phyloP scores from a whole-genome alignment of 2,113 vertebrate genomes.

The Mixornis gularis region DNA sequence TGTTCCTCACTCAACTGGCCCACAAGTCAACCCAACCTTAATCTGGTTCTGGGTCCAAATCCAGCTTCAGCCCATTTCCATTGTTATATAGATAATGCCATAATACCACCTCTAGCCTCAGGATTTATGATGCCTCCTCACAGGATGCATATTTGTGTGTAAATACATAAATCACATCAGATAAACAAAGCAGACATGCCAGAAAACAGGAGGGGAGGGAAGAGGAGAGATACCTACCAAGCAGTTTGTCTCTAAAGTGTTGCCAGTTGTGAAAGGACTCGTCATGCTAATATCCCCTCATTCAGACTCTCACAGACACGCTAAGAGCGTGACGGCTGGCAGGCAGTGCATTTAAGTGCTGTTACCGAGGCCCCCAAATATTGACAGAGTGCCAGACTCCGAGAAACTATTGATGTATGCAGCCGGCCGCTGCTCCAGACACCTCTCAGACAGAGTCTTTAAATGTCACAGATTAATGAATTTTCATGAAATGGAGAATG shows the following conservation, averaged over 20 bases:
- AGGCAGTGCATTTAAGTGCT: conserved; percentile 70
- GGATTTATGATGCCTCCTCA: conserved; percentile 49
- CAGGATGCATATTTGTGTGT: conserved; percentile 61
- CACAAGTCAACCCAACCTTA: conserved; percentile 40
- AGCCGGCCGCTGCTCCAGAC: conserved; percentile 76
- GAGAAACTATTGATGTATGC: conserved; percentile 78
- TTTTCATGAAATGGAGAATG: conserved; percentile 76
- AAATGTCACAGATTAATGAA: conserved; percentile 85
- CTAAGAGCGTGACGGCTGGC: conserved; percentile 68
- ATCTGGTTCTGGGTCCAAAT: conserved; percentile 50
- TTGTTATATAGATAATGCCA: conserved; percentile 36
- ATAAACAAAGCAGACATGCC: conserved; percentile 66
- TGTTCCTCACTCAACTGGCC: conserved; percentile 44
- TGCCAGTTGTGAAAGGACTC: conserved; percentile 68
- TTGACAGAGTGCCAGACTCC: conserved; percentile 79
- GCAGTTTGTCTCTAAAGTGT: conserved; percentile 66
- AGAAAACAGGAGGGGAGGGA: conserved; percentile 54
- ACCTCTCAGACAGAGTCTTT: conserved; percentile 80
- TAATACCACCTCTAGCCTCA: conserved; percentile 42
- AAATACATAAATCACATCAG: conserved; percentile 67
- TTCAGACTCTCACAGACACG: conserved; percentile 58
- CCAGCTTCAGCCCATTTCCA: conserved; percentile 26
- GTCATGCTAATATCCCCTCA: conserved; percentile 70
- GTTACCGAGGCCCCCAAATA: conserved; percentile 76
- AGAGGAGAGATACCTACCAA: conserved; percentile 59